phyloP scores from a whole-genome alignment of 2,888 invertebrate genomes.

The Oxystoma pomonae region DNA sequence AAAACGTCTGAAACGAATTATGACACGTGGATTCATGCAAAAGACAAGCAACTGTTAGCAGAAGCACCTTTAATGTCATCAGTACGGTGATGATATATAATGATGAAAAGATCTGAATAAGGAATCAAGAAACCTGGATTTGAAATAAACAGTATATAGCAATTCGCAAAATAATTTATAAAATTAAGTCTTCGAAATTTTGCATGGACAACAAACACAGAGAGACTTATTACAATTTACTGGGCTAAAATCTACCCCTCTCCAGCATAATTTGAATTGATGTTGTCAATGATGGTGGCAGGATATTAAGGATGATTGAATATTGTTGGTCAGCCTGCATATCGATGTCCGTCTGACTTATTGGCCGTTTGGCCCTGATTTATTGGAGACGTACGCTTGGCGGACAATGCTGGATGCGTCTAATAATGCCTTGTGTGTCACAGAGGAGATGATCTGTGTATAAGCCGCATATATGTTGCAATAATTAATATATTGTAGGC shows the following conservation, averaged over 20 bases:
- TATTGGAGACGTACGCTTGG: slow-evolving; percentile 1
- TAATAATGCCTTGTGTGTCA: neutral
- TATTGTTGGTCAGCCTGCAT: slow-evolving; percentile 5
- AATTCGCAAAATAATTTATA: too few species aligned
- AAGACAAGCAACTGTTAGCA: too few species aligned
- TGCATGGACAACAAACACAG: too few species aligned
- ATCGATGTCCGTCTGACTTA: slow-evolving; percentile 5
- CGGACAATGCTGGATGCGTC: slow-evolving; percentile 3
- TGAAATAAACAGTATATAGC: too few species aligned
- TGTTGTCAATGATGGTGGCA: slow-evolving; percentile 40
- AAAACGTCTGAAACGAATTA: too few species aligned
- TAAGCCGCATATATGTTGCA: neutral
- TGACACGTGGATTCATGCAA: too few species aligned
- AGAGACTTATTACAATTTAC: neutral
- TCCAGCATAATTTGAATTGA: slow-evolving; percentile 40
- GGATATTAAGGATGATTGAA: slow-evolving; percentile 24
- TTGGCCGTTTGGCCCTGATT: slow-evolving; percentile 2
- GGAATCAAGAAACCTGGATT: too few species aligned
- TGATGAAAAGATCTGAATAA: too few species aligned
- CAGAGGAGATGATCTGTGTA: slow-evolving; percentile 2
- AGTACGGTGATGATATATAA: too few species aligned
- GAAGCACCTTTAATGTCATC: too few species aligned
- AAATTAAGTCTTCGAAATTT: too few species aligned
- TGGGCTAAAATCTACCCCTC: neutral
- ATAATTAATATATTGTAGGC: slow-evolving; percentile 1